Percentiles rank a stretch among this genome's conserved stretches.
Conservation (phyloP, 2,888 invertebrate genomes). For the Himalopsyche tibetana region DNA sequence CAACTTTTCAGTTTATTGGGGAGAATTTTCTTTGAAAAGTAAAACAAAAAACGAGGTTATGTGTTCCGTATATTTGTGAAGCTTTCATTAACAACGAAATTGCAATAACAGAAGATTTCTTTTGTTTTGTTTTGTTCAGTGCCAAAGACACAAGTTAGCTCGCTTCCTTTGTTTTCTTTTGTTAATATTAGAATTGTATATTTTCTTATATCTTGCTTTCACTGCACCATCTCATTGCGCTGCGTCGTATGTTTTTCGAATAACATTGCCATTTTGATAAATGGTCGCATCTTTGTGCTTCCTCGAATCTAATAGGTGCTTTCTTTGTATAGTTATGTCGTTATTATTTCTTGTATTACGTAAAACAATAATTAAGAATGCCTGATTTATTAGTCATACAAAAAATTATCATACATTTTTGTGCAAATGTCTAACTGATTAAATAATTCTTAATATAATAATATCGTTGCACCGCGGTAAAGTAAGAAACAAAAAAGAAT, state of each 20-base stretch:
- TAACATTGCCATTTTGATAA: background rate
- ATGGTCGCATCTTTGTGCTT: background rate
- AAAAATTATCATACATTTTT: too few species aligned
- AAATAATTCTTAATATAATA: too few species aligned
- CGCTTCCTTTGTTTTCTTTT: conserved; percentile 5
- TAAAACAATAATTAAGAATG: too few species aligned
- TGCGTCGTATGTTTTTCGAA: conserved; percentile 19
- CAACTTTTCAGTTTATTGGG: background rate
- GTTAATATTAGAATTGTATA: conserved; percentile 13
- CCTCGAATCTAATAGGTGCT: background rate
- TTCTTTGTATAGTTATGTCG: too few species aligned
- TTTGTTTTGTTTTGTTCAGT: conserved; percentile 12
- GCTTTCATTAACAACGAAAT: conserved; percentile 23
- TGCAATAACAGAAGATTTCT: background rate
- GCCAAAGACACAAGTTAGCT: conserved; percentile 31
- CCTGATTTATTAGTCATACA: too few species aligned
- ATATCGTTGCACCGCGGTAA: too few species aligned
- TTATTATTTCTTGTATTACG: too few species aligned
- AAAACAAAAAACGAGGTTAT: background rate
- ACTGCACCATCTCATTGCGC: conserved; percentile 19
- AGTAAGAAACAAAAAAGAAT: too few species aligned
- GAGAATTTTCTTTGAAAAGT: background rate
- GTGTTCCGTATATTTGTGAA: background rate
- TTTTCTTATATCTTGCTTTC: conserved; percentile 11
- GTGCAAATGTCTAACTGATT: too few species aligned